These are phyloP conservation scores for Spilosoma lubricipeda DNA, from an alignment of 2,888 invertebrate genomes.

Conservation along the genomic window DNA sequence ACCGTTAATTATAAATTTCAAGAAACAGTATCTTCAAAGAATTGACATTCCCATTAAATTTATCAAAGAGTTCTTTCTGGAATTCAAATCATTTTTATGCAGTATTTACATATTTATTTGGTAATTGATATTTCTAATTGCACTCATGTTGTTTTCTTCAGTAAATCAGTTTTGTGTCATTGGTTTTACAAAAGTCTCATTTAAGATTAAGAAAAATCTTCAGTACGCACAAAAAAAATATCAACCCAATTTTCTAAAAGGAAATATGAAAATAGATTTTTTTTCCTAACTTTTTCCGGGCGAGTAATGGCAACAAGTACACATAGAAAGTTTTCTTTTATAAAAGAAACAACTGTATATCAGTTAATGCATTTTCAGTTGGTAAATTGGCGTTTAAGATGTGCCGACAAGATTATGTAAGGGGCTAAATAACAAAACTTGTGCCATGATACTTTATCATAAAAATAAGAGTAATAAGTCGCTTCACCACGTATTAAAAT, in stretches of 20 bases:
- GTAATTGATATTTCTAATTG: background rate
- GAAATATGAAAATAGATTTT: too few species aligned
- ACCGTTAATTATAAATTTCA: background rate
- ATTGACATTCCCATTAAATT: background rate
- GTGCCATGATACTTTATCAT: background rate
- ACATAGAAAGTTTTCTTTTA: background rate
- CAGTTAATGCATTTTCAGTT: background rate
- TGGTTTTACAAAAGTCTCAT: background rate
- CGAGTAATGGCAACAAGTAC: background rate
- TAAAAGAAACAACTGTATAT: background rate
- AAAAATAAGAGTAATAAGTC: constrained; percentile 7
- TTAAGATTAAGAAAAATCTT: background rate
- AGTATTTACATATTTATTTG: background rate
- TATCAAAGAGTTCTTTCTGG: background rate
- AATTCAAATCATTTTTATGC: background rate
- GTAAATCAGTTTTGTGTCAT: background rate
- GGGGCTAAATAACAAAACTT: background rate
- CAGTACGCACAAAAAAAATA: background rate
- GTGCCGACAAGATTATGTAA: background rate
- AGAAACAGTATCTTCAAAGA: background rate
- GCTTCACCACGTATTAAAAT: constrained; percentile 37
- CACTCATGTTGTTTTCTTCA: background rate
- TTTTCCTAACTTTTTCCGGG: too few species aligned
- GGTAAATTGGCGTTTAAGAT: background rate
- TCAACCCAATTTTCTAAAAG: background rate